phyloP scores from a whole-genome alignment of 1,140 invertebrate genomes.

The Bicyclus anynana region DNA sequence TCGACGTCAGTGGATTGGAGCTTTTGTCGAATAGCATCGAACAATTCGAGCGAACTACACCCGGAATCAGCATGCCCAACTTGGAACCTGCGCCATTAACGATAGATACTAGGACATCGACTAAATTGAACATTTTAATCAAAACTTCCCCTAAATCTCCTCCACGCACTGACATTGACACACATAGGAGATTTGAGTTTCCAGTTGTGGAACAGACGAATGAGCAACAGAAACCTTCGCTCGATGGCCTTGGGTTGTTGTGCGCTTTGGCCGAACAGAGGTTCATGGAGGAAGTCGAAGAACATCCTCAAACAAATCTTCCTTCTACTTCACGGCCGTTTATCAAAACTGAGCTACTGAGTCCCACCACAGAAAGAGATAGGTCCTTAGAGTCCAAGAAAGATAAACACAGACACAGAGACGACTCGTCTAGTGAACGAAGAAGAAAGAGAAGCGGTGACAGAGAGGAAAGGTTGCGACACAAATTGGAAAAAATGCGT shows the following conservation, averaged over 20 bases:
- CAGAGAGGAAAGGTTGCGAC: constrained; percentile 54
- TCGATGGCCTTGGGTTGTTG: constrained; percentile 87
- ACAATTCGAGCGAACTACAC: constrained; percentile 80
- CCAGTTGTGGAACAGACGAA: constrained; percentile 38
- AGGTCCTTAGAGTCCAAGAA: constrained; percentile 47
- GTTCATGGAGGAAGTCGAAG: constrained; percentile 84
- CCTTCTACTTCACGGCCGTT: constrained; percentile 45
- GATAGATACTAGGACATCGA: constrained; percentile 54
- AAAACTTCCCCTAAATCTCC: constrained; percentile 74
- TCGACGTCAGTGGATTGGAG: constrained; percentile 88
- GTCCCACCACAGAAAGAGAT: constrained; percentile 51
- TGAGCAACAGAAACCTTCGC: constrained; percentile 53
- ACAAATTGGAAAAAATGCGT: constrained; percentile 66
- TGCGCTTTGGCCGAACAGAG: constrained; percentile 92
- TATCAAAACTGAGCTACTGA: constrained; percentile 61
- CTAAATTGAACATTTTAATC: constrained; percentile 62
- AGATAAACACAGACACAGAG: constrained; percentile 58
- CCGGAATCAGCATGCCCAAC: constrained; percentile 47
- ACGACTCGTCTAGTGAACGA: constrained; percentile 58
- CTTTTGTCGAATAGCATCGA: constrained; percentile 89
- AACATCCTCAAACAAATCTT: constrained; percentile 41
- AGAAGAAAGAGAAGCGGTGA: constrained; percentile 57
- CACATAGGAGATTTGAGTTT: constrained; percentile 62
- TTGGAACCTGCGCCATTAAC: constrained; percentile 53
- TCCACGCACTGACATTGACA: constrained; percentile 39